A percentile compares a stretch with the other conserved stretches of the same genome.
phyloP scores from a whole-genome alignment of 2,797 vertebrate species.

The Gymnothorax javanicus region DNA sequence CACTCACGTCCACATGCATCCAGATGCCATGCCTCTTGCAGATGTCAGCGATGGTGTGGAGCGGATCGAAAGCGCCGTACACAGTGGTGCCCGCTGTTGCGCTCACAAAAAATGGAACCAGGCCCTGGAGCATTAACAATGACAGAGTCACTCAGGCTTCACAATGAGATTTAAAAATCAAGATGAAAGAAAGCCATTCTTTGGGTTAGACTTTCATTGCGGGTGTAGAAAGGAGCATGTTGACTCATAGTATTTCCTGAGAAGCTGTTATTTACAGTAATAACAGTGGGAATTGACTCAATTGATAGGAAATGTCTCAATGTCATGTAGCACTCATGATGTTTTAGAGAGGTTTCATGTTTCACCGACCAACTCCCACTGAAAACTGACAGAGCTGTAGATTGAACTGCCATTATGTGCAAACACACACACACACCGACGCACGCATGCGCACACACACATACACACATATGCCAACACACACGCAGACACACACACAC shows the following conservation, averaged over 20 bases:
- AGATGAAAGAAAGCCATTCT: no score
- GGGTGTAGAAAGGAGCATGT: no score
- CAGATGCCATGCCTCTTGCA: slow-evolving; percentile 95
- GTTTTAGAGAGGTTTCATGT: neutral
- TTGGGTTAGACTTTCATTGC: no score
- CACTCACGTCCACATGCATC: slow-evolving; percentile 87
- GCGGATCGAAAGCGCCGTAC: slow-evolving; percentile 94
- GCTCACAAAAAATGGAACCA: slow-evolving; percentile 94
- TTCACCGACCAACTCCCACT: neutral
- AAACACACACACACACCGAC: neutral
- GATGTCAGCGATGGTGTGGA: slow-evolving; percentile 90
- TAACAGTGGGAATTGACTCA: neutral
- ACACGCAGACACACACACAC: no score
- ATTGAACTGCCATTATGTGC: neutral
- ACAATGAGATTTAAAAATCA: neutral
- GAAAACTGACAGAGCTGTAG: neutral
- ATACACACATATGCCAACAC: no score
- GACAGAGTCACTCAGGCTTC: neutral
- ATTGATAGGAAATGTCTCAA: neutral
- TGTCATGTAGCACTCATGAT: neutral
- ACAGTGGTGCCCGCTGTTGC: slow-evolving; percentile 96
- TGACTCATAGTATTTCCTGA: no score
- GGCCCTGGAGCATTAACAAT: slow-evolving; percentile 72
- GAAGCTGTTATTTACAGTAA: neutral
- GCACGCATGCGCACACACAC: no score